Conservation (phyloP, 2,113 vertebrate genomes). For the Penelope pileata region DNA sequence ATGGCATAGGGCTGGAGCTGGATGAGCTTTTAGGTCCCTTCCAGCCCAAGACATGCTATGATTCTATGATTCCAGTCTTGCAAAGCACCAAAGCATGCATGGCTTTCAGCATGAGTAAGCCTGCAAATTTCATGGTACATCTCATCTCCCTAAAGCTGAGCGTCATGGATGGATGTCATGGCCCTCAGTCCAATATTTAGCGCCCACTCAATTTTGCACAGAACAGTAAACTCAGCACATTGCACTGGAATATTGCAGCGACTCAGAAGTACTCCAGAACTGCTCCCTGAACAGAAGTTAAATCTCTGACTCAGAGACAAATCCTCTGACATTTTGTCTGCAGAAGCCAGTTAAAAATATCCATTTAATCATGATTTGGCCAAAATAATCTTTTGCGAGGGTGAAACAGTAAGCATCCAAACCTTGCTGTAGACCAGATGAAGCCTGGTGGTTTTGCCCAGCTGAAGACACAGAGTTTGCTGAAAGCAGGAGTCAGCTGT, state of each 20-base stretch:
- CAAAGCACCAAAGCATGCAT: neutral
- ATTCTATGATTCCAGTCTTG: neutral
- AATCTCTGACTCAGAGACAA: constrained; percentile 47
- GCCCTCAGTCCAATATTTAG: neutral
- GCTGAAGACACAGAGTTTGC: neutral
- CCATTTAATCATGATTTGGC: constrained; percentile 24
- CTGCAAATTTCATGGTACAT: neutral
- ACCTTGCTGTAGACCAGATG: neutral
- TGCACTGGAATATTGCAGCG: neutral
- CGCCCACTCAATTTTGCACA: neutral
- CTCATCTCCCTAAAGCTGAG: neutral
- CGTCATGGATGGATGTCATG: neutral
- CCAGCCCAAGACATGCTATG: neutral
- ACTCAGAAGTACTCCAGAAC: neutral
- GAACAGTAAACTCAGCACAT: neutral
- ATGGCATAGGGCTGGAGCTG: neutral
- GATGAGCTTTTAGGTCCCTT: neutral
- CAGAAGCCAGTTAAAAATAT: constrained; percentile 41
- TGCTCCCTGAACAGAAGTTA: neutral
- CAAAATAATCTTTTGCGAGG: neutral
- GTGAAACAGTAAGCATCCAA: neutral
- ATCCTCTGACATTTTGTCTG: constrained; percentile 37
- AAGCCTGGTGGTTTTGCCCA: neutral
- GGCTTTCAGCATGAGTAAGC: neutral
- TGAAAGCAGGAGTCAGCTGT: neutral